phyloP scores from a whole-genome alignment of 1,140 invertebrate species.

The Brachionus asplanchnoidis region DNA sequence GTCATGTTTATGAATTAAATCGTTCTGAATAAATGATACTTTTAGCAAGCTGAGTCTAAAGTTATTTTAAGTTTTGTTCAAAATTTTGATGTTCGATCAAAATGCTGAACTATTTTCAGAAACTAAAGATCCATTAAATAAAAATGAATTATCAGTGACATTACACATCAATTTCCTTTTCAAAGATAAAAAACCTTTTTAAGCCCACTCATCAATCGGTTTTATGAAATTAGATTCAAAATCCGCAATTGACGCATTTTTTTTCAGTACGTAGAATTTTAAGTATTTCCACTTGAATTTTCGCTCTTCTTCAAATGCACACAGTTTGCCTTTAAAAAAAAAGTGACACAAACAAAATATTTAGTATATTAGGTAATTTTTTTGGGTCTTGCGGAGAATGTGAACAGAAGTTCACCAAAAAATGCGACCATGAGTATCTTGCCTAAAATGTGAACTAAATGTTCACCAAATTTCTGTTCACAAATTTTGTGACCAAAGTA shows the following conservation, averaged over 20 bases:
- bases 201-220: neutral
- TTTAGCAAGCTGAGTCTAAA: neutral
- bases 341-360: too few species aligned
- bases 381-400: too few species aligned
- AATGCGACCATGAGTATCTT: conserved; percentile 50
- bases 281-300: too few species aligned
- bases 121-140: neutral
- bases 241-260: neutral
- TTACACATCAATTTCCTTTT: neutral
- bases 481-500: too few species aligned
- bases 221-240: neutral
- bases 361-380: too few species aligned
- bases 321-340: too few species aligned
- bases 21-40: neutral
- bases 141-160: neutral
- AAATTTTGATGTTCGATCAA: neutral
- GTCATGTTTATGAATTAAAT: neutral
- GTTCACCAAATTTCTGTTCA: too few species aligned
- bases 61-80: neutral
- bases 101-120: neutral
- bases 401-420: too few species aligned
- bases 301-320: too few species aligned
- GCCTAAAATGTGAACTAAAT: too few species aligned
- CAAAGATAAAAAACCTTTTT: neutral
- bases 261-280: neutral